phyloP scores from a whole-genome alignment of 1,140 invertebrate species.

The Chymomyza costata region DNA sequence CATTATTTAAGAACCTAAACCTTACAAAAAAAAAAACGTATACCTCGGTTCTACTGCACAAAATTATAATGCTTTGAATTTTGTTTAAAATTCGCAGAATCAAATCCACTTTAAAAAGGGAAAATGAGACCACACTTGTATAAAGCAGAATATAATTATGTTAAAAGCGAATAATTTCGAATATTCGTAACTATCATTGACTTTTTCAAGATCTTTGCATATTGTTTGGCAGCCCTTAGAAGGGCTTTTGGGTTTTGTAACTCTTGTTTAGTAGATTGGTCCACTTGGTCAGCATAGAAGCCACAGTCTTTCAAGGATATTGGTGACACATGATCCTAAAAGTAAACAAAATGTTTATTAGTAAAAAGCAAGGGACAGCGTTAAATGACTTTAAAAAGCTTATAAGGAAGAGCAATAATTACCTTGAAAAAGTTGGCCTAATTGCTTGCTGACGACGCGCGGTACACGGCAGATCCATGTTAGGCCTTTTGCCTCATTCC shows the following conservation, averaged over 20 bases:
- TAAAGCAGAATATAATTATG: too few species aligned
- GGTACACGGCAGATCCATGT: slow-evolving; percentile 30
- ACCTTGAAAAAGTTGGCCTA: slow-evolving; percentile 58
- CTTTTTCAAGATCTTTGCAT: slow-evolving; percentile 58
- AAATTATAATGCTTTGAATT: too few species aligned
- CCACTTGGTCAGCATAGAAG: slow-evolving; percentile 26
- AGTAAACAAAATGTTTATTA: background rate
- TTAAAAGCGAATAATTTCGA: too few species aligned
- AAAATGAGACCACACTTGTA: too few species aligned
- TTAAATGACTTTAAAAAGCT: background rate
- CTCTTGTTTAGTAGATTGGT: slow-evolving; percentile 2
- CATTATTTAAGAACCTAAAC: too few species aligned
- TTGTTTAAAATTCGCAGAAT: too few species aligned
- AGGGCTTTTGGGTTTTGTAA: slow-evolving; percentile 39
- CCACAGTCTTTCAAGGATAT: slow-evolving; percentile 52
- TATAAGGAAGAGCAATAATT: slow-evolving; percentile 21
- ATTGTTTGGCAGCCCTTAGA: slow-evolving; percentile 63
- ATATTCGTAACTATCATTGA: slow-evolving; percentile 67
- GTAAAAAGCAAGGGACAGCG: background rate
- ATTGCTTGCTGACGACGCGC: slow-evolving; percentile 25
- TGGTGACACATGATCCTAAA: slow-evolving; percentile 24
- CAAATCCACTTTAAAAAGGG: too few species aligned
- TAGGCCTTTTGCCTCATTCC: slow-evolving; percentile 12
- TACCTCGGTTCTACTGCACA: too few species aligned
- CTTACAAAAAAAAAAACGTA: too few species aligned